A percentile compares a stretch with the other conserved stretches of the same genome.
Conservation (phyloP, 2,797 vertebrate genomes). For the Syndactyla subalaris region DNA sequence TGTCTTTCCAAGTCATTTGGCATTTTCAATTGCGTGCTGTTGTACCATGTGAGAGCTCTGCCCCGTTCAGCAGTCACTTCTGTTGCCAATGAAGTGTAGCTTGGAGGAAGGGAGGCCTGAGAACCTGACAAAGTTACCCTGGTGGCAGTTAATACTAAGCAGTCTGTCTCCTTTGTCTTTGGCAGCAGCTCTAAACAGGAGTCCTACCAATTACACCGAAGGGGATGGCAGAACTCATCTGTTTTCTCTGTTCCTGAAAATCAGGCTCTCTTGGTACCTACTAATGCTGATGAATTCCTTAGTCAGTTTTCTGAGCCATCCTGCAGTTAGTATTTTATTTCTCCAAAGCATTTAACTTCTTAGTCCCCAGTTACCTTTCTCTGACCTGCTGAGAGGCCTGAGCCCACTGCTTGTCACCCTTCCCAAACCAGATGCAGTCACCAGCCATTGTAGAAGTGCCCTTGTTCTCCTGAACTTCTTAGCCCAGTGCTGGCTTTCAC, state of each 20-base stretch:
- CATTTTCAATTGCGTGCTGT: fast-evolving
- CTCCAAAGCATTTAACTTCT: neutral
- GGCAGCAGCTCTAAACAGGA: neutral
- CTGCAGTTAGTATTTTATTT: neutral
- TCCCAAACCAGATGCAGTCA: neutral
- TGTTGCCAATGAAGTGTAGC: fast-evolving
- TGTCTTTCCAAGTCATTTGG: neutral
- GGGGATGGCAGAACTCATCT: neutral
- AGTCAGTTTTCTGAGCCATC: neutral
- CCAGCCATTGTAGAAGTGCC: neutral
- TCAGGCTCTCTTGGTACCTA: neutral
- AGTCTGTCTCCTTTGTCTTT: neutral
- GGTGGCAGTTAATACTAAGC: neutral
- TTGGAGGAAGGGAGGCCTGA: neutral
- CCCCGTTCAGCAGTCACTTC: fast-evolving
- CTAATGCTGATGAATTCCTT: neutral
- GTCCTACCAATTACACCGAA: neutral
- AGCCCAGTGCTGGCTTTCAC: neutral
- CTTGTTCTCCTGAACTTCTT: neutral
- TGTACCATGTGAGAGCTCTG: fast-evolving
- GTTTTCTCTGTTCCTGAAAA: neutral
- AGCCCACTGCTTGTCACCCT: neutral
- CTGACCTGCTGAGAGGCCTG: neutral
- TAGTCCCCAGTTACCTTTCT: neutral
- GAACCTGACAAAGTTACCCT: neutral